Evolutionary conservation across 2,113 vertebrate species (phyloP), one percentile per base, ranked within the genome.

Genomic region (Microcebus tavaratra): DNA sequence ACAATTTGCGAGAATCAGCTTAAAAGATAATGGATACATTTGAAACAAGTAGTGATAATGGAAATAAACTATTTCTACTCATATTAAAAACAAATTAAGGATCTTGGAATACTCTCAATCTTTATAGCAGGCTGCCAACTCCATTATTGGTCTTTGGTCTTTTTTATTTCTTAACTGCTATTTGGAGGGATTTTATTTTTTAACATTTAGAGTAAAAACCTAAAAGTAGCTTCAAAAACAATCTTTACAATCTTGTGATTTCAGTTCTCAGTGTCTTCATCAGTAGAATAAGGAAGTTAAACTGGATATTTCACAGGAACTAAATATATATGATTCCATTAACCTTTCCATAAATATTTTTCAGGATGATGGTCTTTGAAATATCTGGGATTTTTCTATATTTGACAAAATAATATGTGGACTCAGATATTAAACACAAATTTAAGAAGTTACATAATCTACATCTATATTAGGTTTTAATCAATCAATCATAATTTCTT

Each of bases 1-100:
- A 73, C 72, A 96, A 92, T 96, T 97, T 93, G 15, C 20, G 92
- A 94, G 7, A 20, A 94, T 70, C 50, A 50, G n/a, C 34, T 84
- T 65, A 91, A 50, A 25, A 79, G 23, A 82, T 91, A 75, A 85
- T n/a, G 93, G 93, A 87, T 4, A 84, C 0, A 95, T 55, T n/a
- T n/a, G 5, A 97, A 94, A 25, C 18, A 21, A 89, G 1, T 34
- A 92, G 55, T 72, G 12, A 92, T 67, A 73, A 87, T 34, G 25
- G 81, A 92, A 96, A 94, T n/a, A 95, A 96, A 88, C 34, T 39
- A 72, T 93, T 90, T 96, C 70, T 93, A 91, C 18, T 67, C 29
- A 6, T 27, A 57, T 78, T 36, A 45, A 90, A 95, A 45, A 90
- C 86, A 94, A 73, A 45, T 45, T 88, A 93, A 92, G 59, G 87